Evolutionary conservation across 2,888 invertebrate species (phyloP).

Genomic region (Ferdinandea cuprea): DNA sequence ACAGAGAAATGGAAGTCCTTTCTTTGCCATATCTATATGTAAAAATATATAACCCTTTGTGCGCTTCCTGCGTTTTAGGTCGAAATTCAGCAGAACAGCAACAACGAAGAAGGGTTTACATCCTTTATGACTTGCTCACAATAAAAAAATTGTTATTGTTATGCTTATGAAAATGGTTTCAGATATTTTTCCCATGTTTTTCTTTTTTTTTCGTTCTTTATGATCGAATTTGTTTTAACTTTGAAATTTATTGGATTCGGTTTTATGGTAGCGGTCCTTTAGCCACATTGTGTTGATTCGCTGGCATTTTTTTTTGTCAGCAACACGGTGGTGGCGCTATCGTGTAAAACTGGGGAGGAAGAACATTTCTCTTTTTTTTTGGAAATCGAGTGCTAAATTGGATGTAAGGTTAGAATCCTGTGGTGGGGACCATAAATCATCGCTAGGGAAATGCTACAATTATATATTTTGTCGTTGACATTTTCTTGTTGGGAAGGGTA

Average conservation of each 20-base stretch:
- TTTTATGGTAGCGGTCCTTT: slow-evolving; percentile 49
- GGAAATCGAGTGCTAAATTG: slow-evolving; percentile 59
- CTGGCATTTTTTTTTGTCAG: slow-evolving; percentile 4
- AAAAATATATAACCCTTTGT: slow-evolving; percentile 37
- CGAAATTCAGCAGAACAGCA: slow-evolving; percentile 19
- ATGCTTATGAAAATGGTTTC: slow-evolving; percentile 71
- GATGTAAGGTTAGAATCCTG: slow-evolving; percentile 71
- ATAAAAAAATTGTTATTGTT: slow-evolving; percentile 68
- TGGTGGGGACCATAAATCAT: slow-evolving; percentile 68
- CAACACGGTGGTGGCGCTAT: slow-evolving; percentile 1
- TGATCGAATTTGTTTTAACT: slow-evolving; percentile 74
- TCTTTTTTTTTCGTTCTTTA: slow-evolving; percentile 45
- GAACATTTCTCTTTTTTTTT: slow-evolving; percentile 18
- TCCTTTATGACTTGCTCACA: slow-evolving; percentile 65
- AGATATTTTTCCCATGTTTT: slow-evolving; percentile 44
- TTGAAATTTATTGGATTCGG: slow-evolving; percentile 71
- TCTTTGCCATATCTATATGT: slow-evolving; percentile 21
- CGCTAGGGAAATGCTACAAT: slow-evolving; percentile 69
- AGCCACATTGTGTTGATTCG: slow-evolving; percentile 66
- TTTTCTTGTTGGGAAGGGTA: slow-evolving; percentile 40
- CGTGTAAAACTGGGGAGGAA: slow-evolving; percentile 35
- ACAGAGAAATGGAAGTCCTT: slow-evolving; percentile 29
- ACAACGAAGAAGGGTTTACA: slow-evolving; percentile 59
- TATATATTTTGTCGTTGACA: slow-evolving; percentile 69
- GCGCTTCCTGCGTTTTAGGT: slow-evolving; percentile 17